A percentile compares a stretch with the other conserved stretches of the same genome.
Conservation (phyloP, 2,113 vertebrate genomes). For the Phasianus colchicus region DNA sequence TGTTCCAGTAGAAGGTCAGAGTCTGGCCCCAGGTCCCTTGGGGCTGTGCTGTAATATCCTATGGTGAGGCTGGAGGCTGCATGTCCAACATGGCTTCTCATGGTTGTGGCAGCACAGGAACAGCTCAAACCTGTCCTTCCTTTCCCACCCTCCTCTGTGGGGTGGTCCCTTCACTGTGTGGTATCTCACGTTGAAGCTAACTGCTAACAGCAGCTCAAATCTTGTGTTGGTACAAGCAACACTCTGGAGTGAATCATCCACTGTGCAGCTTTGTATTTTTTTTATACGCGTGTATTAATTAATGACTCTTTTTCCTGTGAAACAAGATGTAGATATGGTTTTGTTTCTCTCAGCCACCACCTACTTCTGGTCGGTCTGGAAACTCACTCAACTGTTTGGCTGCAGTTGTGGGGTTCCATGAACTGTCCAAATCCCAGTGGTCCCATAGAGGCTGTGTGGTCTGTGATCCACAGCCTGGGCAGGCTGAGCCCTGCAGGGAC, state of each 20-base stretch:
- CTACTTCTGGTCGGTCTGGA: constrained; percentile 25
- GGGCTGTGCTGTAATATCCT: neutral
- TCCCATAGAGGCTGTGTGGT: rapidly evolving
- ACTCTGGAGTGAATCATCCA: neutral
- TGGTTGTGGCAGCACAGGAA: rapidly evolving
- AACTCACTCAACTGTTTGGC: neutral
- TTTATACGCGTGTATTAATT: neutral
- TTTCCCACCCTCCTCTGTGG: rapidly evolving
- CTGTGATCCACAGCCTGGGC: rapidly evolving
- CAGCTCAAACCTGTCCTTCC: rapidly evolving
- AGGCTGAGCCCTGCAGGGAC: rapidly evolving
- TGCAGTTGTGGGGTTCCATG: neutral
- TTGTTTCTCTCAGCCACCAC: constrained; percentile 15
- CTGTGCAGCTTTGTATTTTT: neutral
- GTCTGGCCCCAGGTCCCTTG: rapidly evolving
- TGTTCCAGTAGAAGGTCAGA: too few relatives aligned
- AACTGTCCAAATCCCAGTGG: neutral
- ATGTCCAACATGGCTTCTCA: rapidly evolving
- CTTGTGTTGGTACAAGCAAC: neutral
- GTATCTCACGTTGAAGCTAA: neutral
- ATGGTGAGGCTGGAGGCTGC: neutral
- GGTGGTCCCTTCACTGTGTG: rapidly evolving
- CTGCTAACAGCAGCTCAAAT: neutral
- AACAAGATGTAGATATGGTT: constrained; percentile 12
- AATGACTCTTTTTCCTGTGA: constrained; percentile 1